Evolutionary conservation across 2,113 vertebrate genomes (phyloP).

Genomic region (Peromyscus polionotus): DNA sequence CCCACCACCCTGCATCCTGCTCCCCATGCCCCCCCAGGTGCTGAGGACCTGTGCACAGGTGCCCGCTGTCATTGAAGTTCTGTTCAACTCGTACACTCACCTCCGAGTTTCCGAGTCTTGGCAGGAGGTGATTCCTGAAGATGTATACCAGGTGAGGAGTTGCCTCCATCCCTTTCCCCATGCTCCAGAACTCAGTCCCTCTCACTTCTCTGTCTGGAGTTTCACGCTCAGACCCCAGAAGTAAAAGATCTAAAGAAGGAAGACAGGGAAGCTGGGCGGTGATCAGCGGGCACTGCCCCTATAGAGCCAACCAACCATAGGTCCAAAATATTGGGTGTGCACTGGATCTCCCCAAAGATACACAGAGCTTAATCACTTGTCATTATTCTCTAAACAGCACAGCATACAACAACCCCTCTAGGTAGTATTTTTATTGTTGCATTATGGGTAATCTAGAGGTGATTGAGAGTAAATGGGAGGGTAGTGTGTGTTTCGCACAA

Average conservation of each 20-base stretch:
- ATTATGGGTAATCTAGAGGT: not conserved
- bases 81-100: constrained; percentile 88
- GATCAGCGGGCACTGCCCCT: not conserved
- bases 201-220: fast-evolving
- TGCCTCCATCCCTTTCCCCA: fast-evolving
- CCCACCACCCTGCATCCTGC: fast-evolving
- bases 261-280: not conserved
- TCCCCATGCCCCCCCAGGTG: constrained; percentile 76
- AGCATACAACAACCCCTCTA: not conserved
- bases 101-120: constrained; percentile 84
- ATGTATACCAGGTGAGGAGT: constrained; percentile 85
- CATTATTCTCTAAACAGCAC: not conserved
- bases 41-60: constrained; percentile 80
- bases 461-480: not conserved
- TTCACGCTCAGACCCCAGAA: not conserved
- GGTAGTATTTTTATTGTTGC: not conserved
- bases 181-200: not conserved
- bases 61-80: constrained; percentile 85
- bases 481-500: too few relatives aligned
- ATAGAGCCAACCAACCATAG: not conserved
- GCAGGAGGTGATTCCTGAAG: constrained; percentile 80
- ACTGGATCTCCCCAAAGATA: too few relatives aligned
- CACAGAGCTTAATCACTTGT: not conserved
- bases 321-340: not conserved
- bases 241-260: not conserved